Conservation (phyloP, 2,797 vertebrate genomes). For the Meda fulgida region DNA sequence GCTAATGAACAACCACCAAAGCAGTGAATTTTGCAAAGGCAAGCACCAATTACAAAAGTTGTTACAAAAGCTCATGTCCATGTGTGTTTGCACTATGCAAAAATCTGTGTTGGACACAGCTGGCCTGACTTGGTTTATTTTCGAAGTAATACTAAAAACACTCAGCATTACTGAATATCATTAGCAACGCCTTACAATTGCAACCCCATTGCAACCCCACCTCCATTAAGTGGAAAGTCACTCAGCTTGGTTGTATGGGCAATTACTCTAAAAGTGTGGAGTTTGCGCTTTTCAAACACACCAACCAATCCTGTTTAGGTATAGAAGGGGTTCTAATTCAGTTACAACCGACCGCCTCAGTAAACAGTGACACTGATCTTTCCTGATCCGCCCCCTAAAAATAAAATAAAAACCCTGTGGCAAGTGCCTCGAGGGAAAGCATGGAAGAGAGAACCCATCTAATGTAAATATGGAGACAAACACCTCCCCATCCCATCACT, state of each 20-base stretch:
- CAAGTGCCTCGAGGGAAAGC: constrained; percentile 24
- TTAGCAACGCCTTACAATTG: constrained; percentile 45
- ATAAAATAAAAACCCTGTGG: constrained; percentile 28
- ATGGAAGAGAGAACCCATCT: constrained; percentile 50
- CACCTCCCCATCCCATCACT: constrained; percentile 57
- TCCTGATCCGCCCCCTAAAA: constrained; percentile 41
- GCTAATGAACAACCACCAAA: not conserved
- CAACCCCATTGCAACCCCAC: constrained; percentile 59
- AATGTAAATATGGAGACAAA: constrained; percentile 69
- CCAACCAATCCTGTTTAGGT: constrained; percentile 70
- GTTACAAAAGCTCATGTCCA: not conserved
- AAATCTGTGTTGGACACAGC: not conserved
- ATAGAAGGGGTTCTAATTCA: constrained; percentile 73
- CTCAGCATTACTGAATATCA: constrained; percentile 57
- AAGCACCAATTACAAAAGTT: not conserved
- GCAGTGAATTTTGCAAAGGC: not conserved
- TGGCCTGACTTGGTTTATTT: constrained; percentile 54
- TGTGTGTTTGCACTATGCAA: constrained; percentile 1
- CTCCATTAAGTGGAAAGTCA: constrained; percentile 62
- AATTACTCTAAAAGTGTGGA: constrained; percentile 75
- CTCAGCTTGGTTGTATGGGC: constrained; percentile 64
- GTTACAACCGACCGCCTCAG: constrained; percentile 66
- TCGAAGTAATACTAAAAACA: constrained; percentile 48
- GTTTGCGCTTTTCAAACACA: constrained; percentile 63
- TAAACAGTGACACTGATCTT: constrained; percentile 65